Conservation (phyloP, 2,113 vertebrate species). For the Ranitomeya variabilis region DNA sequence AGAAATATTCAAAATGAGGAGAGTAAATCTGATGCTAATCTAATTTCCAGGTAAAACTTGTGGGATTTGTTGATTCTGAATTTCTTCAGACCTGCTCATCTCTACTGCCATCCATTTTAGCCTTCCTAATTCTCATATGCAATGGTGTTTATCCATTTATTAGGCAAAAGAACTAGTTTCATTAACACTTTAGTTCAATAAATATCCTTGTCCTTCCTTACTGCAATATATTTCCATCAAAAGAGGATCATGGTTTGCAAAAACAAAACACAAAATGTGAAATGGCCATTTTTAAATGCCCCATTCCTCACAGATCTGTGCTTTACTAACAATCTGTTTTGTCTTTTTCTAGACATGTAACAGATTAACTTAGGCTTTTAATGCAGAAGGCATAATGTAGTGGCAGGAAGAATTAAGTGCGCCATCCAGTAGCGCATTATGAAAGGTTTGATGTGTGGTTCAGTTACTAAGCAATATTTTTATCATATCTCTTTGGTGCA, state of each 20-base stretch:
- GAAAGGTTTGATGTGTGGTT: constrained; percentile 48
- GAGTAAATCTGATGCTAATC: too few relatives aligned
- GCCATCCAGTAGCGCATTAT: constrained; percentile 40
- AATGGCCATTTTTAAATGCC: constrained; percentile 14
- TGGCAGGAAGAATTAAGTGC: constrained; percentile 29
- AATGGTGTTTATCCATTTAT: background rate
- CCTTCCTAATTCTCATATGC: too few relatives aligned
- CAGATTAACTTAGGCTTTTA: constrained; percentile 52
- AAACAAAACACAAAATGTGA: background rate
- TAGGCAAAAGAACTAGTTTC: background rate
- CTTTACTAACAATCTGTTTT: constrained; percentile 21
- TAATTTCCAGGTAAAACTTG: too few relatives aligned
- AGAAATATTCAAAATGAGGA: too few relatives aligned
- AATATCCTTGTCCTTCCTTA: background rate
- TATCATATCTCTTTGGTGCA: constrained; percentile 48
- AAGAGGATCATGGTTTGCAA: background rate
- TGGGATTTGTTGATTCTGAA: too few relatives aligned
- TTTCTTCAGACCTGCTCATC: too few relatives aligned
- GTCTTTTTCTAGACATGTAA: constrained; percentile 40
- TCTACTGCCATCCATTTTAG: too few relatives aligned
- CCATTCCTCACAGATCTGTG: constrained; percentile 7
- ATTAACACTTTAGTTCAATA: background rate
- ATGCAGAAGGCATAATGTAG: constrained; percentile 41
- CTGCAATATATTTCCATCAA: background rate
- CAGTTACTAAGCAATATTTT: constrained; percentile 45